Evolutionary conservation across 2,797 vertebrate species (phyloP).

Genomic region (Lerista edwardsae): DNA sequence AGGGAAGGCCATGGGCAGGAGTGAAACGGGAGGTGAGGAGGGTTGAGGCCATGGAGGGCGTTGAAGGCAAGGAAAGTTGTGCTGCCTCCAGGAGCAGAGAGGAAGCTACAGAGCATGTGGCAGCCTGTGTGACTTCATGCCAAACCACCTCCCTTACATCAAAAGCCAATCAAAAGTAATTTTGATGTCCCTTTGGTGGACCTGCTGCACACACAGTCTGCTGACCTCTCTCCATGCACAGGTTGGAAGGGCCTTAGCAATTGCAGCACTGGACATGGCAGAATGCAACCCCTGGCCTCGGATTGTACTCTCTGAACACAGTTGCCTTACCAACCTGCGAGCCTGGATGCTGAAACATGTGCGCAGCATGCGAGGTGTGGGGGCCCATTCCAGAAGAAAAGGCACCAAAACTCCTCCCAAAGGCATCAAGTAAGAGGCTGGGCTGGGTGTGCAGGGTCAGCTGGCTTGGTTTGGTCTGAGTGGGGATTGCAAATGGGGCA

Average conservation of each 20-base stretch:
- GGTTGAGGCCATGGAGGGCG: no score
- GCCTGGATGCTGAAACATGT: conserved; percentile 94
- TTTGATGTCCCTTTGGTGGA: no score
- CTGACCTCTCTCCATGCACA: conserved; percentile 55
- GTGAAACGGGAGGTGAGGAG: no score
- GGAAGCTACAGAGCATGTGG: no score
- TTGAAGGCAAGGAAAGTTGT: no score
- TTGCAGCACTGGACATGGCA: conserved; percentile 92
- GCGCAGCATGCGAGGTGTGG: conserved; percentile 84
- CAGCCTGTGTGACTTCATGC: no score
- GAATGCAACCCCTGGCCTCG: conserved; percentile 96
- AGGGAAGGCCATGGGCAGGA: no score
- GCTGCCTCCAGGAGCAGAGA: no score
- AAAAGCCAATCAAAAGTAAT: no score
- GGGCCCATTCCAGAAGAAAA: conserved; percentile 70
- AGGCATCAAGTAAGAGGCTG: conserved; percentile 82
- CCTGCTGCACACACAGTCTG: no score
- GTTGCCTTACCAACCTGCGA: conserved; percentile 89
- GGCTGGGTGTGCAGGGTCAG: no score
- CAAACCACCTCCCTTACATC: neutral
- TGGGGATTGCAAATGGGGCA: neutral
- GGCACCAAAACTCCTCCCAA: conserved; percentile 80
- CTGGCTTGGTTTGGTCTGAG: no score
- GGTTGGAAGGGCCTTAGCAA: conserved; percentile 91
- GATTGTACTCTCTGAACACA: conserved; percentile 92